Conservation (phyloP, 2,113 vertebrate species). For the Heterochromis multidens region DNA sequence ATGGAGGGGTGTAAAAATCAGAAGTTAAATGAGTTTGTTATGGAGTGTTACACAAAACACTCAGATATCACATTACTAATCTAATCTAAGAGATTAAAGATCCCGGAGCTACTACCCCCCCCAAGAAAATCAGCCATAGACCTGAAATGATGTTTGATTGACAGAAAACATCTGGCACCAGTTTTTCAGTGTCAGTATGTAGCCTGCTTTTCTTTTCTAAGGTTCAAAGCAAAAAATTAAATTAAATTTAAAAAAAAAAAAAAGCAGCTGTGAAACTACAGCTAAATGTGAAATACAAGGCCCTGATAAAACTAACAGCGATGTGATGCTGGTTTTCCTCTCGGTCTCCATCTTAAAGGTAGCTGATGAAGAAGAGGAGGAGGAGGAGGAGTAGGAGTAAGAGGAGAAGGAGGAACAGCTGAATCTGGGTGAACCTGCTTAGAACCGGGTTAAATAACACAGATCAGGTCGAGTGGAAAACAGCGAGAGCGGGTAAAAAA, state of each 20-base stretch:
- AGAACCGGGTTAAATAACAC: neutral
- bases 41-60: accelerated
- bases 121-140: neutral
- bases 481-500: neutral
- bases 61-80: neutral
- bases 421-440: neutral
- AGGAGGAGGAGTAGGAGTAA: neutral
- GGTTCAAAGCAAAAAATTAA: neutral
- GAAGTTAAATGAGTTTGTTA: neutral
- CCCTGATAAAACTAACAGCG: neutral
- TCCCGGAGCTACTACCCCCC: too few species aligned
- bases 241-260: too few species aligned
- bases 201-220: neutral
- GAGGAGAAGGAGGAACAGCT: neutral
- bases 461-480: neutral
- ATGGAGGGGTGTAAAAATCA: neutral
- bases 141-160: neutral
- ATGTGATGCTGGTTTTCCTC: neutral
- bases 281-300: neutral
- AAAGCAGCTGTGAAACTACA: neutral
- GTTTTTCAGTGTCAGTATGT: neutral
- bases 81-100: neutral
- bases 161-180: neutral
- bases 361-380: neutral
- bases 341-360: neutral